Percentiles rank a stretch among this genome's conserved stretches.
phyloP scores from a whole-genome alignment of 2,113 vertebrate genomes.

The Meleagris gallopavo region DNA sequence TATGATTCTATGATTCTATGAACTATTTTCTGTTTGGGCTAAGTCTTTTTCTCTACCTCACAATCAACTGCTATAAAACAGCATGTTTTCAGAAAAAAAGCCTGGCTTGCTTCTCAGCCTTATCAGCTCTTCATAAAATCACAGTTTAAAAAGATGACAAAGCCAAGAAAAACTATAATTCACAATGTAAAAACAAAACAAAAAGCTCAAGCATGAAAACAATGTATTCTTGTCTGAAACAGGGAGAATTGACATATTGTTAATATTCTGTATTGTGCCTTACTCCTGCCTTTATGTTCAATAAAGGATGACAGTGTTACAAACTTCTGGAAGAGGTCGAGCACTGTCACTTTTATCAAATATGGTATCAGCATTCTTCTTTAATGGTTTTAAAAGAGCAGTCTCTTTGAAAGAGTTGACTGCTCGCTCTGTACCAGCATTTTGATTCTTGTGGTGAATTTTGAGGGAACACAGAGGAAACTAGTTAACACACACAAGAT shows the following conservation, averaged over 20 bases:
- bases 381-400: neutral
- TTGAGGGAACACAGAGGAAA: neutral
- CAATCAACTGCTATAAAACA: neutral
- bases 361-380: constrained; percentile 30
- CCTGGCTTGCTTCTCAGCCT: neutral
- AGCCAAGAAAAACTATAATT: neutral
- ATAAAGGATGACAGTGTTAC: constrained; percentile 32
- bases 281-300: constrained; percentile 17
- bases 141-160: neutral
- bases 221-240: neutral
- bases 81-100: neutral
- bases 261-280: constrained; percentile 40
- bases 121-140: neutral
- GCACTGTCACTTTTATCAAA: constrained; percentile 41
- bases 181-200: neutral
- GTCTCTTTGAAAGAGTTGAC: neutral
- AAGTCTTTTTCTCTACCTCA: neutral
- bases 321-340: constrained; percentile 49
- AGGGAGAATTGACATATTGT: neutral
- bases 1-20: too few species aligned
- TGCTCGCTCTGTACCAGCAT: neutral
- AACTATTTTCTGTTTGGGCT: neutral
- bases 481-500: neutral
- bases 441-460: neutral
- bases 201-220: neutral